A percentile compares a stretch with the other conserved stretches of the same genome.
phyloP scores from a whole-genome alignment of 2,888 invertebrate species.

The Herminia tarsipennalis region DNA sequence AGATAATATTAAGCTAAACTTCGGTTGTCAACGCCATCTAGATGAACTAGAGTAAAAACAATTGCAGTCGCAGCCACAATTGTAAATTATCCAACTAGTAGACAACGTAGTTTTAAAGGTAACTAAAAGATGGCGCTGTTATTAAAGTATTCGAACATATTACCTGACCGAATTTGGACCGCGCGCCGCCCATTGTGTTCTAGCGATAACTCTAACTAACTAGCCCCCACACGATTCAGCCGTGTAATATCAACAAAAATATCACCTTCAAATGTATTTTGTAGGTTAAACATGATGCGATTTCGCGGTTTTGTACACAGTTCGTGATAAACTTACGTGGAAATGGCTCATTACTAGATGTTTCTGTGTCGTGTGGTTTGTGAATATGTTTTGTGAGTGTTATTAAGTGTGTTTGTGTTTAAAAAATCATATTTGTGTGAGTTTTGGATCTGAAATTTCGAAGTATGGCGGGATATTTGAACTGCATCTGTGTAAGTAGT shows the following conservation, averaged over 20 bases:
- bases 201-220: slow-evolving; percentile 42
- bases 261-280: slow-evolving; percentile 85
- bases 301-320: slow-evolving; percentile 78
- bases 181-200: slow-evolving; percentile 36
- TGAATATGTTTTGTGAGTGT: slow-evolving; percentile 36
- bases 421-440: slow-evolving; percentile 33
- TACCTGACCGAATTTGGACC: slow-evolving; percentile 66
- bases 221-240: slow-evolving; percentile 45
- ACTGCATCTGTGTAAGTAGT: slow-evolving; percentile 54
- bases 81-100: not conserved
- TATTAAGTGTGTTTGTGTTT: slow-evolving; percentile 42
- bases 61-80: no score
- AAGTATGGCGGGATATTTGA: slow-evolving; percentile 68
- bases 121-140: slow-evolving; percentile 71
- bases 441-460: slow-evolving; percentile 32
- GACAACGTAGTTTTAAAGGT: slow-evolving; percentile 17
- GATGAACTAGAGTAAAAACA: no score
- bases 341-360: slow-evolving; percentile 47
- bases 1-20: no score
- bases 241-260: slow-evolving; percentile 83
- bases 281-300: slow-evolving; percentile 84
- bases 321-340: slow-evolving; percentile 61
- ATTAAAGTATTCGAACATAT: slow-evolving; percentile 45
- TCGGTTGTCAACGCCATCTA: no score
- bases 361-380: slow-evolving; percentile 54